phyloP scores from a whole-genome alignment of 1,140 invertebrate genomes.

The Drosophila jambulina region DNA sequence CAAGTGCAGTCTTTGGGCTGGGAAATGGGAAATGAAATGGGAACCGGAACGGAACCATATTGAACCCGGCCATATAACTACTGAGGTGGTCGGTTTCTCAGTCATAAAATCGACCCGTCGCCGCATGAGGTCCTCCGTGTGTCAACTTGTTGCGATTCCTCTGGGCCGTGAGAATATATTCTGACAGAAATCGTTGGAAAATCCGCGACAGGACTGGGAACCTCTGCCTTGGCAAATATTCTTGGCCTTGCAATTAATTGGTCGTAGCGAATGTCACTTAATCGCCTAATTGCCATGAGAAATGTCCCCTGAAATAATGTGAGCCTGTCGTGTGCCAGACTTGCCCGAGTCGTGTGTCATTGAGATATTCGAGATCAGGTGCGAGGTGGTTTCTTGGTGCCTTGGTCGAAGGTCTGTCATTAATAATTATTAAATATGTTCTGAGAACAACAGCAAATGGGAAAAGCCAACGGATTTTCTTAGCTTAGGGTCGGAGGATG shows the following conservation, averaged over 20 bases:
- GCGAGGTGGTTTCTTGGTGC: conserved; percentile 25
- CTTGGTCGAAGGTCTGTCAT: conserved; percentile 27
- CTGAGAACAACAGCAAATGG: conserved; percentile 4
- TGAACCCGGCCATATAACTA: conserved; percentile 56
- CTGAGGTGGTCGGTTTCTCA: conserved; percentile 76
- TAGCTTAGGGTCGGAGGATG: not conserved
- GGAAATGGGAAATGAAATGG: conserved; percentile 23
- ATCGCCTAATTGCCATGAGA: conserved; percentile 69
- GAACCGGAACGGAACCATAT: conserved; percentile 7
- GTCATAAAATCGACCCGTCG: conserved; percentile 56
- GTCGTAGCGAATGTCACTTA: conserved; percentile 74
- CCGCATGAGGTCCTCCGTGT: conserved; percentile 11
- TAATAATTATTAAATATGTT: conserved; percentile 51
- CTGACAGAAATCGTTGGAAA: conserved; percentile 17
- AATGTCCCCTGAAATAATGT: conserved; percentile 24
- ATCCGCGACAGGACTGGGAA: conserved; percentile 22
- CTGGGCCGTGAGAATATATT: conserved; percentile 60
- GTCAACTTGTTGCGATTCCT: conserved; percentile 51
- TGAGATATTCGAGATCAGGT: conserved; percentile 26
- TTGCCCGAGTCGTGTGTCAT: conserved; percentile 58
- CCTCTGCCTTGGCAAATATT: conserved; percentile 13
- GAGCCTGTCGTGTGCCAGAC: conserved; percentile 68
- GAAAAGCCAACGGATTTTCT: not conserved
- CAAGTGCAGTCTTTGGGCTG: conserved; percentile 22
- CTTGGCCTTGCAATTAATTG: conserved; percentile 64